Percentiles rank a stretch among this genome's conserved stretches.
Conservation (phyloP, 2,113 vertebrate genomes). For the Ochotona princeps region DNA sequence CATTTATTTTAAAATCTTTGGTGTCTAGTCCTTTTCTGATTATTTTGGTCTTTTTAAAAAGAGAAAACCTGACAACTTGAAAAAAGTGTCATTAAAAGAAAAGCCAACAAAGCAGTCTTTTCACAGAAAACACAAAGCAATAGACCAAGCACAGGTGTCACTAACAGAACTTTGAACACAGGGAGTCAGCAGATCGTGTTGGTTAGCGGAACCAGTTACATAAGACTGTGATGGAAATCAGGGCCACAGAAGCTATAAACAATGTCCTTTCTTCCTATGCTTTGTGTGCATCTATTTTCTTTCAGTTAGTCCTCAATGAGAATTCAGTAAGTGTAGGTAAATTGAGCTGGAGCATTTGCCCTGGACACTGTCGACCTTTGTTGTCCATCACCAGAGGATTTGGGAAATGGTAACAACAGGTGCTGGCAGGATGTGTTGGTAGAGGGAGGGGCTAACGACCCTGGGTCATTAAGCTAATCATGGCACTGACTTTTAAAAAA, state of each 20-base stretch:
- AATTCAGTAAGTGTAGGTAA: background rate
- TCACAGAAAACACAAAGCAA: background rate
- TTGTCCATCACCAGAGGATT: no score
- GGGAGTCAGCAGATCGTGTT: background rate
- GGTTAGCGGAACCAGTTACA: background rate
- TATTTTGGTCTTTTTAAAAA: background rate
- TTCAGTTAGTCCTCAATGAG: background rate
- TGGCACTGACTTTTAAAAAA: background rate
- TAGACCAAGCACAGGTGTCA: background rate
- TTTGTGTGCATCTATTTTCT: background rate
- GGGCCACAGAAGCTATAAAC: background rate
- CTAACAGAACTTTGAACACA: background rate
- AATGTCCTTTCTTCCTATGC: background rate
- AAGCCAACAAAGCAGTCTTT: background rate
- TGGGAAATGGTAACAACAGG: no score
- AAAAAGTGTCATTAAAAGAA: background rate
- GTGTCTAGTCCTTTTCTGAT: background rate
- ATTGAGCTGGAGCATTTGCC: background rate
- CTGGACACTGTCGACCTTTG: no score
- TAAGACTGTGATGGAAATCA: constrained; percentile 7
- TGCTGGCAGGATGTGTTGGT: no score
- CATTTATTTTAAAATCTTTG: constrained; percentile 10
- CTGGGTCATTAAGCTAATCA: background rate
- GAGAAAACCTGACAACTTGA: background rate
- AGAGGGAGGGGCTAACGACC: no score